A percentile compares a stretch with the other conserved stretches of the same genome.
phyloP scores from a whole-genome alignment of 23 tunicate species.

The Styela plicata region DNA sequence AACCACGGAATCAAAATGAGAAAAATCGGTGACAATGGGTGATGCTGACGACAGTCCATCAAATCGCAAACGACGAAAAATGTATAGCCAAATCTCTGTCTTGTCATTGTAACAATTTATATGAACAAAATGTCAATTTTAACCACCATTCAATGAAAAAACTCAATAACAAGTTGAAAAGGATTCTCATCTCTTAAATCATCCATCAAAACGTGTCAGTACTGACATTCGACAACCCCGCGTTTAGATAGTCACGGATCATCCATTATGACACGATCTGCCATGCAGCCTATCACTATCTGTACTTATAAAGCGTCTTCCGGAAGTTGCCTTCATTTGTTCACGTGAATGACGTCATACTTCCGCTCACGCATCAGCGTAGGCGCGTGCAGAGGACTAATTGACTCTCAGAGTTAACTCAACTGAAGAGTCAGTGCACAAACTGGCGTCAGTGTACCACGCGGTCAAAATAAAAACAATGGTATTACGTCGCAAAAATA shows the following conservation, averaged over 20 bases:
- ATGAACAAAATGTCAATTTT: too few species aligned
- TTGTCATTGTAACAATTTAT: too few species aligned
- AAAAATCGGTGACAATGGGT: too few species aligned
- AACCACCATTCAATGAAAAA: too few species aligned
- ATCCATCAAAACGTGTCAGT: background rate
- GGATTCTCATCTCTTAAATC: too few species aligned
- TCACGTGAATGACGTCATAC: slow-evolving; percentile 18
- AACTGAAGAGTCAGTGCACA: background rate
- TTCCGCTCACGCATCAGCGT: slow-evolving; percentile 16
- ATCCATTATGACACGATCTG: background rate
- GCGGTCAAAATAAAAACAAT: background rate
- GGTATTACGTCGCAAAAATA: background rate
- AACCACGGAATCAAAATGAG: too few species aligned
- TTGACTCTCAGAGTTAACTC: background rate
- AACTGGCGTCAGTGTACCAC: background rate
- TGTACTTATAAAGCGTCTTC: background rate
- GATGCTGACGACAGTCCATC: too few species aligned
- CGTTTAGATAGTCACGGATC: background rate
- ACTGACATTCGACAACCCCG: background rate
- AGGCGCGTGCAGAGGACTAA: background rate
- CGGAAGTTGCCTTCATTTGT: slow-evolving; percentile 15
- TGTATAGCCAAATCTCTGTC: too few species aligned
- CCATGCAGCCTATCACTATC: background rate
- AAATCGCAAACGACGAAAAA: too few species aligned
- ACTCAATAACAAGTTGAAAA: too few species aligned